Evolutionary conservation across 1,140 invertebrate species (phyloP).

Genomic region (Macrobrachium nipponense): DNA sequence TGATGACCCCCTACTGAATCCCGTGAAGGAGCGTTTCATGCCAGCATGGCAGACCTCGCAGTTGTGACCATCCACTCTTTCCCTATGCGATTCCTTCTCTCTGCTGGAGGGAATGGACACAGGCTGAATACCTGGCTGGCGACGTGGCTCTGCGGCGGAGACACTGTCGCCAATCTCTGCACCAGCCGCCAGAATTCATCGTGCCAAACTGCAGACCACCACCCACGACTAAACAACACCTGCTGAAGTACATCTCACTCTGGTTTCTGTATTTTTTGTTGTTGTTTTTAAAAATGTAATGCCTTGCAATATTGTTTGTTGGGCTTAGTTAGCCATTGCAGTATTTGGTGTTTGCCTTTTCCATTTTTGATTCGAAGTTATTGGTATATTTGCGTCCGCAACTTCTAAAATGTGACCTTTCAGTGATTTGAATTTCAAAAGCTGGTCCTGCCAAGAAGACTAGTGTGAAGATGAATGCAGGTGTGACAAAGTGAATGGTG

Average conservation of each 20-base stretch:
- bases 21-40: slow-evolving; percentile 61
- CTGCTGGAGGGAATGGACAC: slow-evolving; percentile 41
- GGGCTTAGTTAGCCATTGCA: not conserved
- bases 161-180: slow-evolving; percentile 38
- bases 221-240: slow-evolving; percentile 26
- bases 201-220: slow-evolving; percentile 55
- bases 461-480: not conserved
- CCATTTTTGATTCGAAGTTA: too few relatives aligned
- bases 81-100: slow-evolving; percentile 35
- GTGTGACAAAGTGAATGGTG: slow-evolving; percentile 22
- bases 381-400: too few relatives aligned
- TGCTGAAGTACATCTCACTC: slow-evolving; percentile 1
- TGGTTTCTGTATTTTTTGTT: not conserved
- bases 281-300: not conserved
- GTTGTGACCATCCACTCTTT: slow-evolving; percentile 61
- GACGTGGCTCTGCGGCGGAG: slow-evolving; percentile 51
- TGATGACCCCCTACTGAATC: slow-evolving; percentile 63
- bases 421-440: not conserved
- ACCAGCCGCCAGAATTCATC: slow-evolving; percentile 58
- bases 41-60: slow-evolving; percentile 64
- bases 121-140: slow-evolving; percentile 45
- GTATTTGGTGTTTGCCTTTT: too few relatives aligned
- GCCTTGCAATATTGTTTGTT: slow-evolving; percentile 1
- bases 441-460: not conserved
- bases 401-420: not conserved